These are phyloP conservation scores for Urocyon cinereoargenteus DNA, from an alignment of 2,797 vertebrate species.

Conservation along the genomic window DNA sequence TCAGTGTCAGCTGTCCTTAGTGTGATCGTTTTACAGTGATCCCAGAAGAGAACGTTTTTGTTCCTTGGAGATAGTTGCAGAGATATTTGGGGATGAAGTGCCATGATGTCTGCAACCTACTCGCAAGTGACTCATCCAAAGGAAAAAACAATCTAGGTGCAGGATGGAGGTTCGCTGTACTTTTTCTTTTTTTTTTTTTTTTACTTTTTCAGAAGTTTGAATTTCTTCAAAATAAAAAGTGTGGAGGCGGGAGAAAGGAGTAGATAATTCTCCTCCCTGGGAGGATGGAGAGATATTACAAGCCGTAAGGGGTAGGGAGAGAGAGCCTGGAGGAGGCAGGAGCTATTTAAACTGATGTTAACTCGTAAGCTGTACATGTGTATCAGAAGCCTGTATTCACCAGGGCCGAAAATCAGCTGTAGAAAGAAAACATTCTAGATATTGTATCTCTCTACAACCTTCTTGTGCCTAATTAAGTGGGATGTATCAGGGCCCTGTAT, in stretches of 20 bases:
- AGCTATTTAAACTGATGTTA: not conserved
- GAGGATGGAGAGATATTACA: not conserved
- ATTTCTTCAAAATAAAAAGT: slow-evolving; percentile 21
- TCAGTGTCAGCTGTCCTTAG: not conserved
- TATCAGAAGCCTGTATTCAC: not conserved
- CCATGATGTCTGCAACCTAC: not conserved
- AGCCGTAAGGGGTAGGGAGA: not conserved
- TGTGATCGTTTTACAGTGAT: not conserved
- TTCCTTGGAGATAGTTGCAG: not conserved
- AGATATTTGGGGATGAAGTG: not conserved
- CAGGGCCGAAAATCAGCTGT: not conserved
- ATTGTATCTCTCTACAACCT: not conserved
- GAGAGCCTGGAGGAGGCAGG: not conserved
- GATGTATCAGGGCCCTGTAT: not conserved
- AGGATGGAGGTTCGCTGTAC: not conserved
- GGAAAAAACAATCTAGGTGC: not conserved
- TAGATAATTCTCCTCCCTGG: not conserved
- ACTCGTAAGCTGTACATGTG: not conserved
- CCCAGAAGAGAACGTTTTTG: not conserved
- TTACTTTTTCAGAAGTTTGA: not conserved
- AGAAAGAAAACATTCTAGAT: not conserved
- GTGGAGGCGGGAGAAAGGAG: not conserved
- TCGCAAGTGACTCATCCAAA: not conserved
- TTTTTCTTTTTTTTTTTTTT: not conserved
- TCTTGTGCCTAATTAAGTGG: not conserved